Base-by-base conservation (phyloP, 2,888 invertebrate genomes). In the Eupithecia subfuscata region DNA sequence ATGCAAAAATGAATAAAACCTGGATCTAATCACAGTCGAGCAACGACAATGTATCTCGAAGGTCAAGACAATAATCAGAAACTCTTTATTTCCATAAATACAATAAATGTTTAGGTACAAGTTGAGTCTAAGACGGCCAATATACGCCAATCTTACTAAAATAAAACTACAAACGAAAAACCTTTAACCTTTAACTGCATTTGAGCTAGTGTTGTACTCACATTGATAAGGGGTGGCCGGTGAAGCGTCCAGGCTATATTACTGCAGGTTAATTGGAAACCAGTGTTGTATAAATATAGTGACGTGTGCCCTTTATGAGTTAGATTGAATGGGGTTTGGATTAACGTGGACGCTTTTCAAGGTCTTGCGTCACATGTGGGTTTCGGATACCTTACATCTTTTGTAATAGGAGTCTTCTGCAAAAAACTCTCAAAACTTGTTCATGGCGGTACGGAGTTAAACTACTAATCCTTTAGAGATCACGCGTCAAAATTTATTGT, bases 241-340 rank as follows among this genome's bases (percentile, higher is more conserved):
- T 22, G 12, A 60, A 60, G 22, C 60, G 60, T 60, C 60, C 25
- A 25, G 22, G 60, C 60, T 25, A 25, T 60, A 25, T 6, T 60
- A 25, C 60, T 60, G 60, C 60, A 60, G 60, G 60, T 60, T 60
- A 60, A 60, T 60, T 60, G 60, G 25, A 60, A 60, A 25, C 56
- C 60, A 14, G 60, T 60, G 60, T 60, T 60, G 60, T 25, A 25
- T 60, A 25, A 60, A 60, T 60, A 25, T 25, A 4, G 60, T 25
- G 12, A 14, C 12, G 6, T 25, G 22, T 60, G 60, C 12, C 60
- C 60, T 60, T 60, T 60, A 60, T 60, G 60, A 22, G 12, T 56
- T 22, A 56, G 22, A 60, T 60, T 60, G 60, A 60, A 25, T 60
- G 60, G 60, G 60, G 12, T 60, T 60, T 25, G 14, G 60, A 25